phyloP scores from a whole-genome alignment of 2,797 vertebrate genomes.

The Megalops cyprinoides region DNA sequence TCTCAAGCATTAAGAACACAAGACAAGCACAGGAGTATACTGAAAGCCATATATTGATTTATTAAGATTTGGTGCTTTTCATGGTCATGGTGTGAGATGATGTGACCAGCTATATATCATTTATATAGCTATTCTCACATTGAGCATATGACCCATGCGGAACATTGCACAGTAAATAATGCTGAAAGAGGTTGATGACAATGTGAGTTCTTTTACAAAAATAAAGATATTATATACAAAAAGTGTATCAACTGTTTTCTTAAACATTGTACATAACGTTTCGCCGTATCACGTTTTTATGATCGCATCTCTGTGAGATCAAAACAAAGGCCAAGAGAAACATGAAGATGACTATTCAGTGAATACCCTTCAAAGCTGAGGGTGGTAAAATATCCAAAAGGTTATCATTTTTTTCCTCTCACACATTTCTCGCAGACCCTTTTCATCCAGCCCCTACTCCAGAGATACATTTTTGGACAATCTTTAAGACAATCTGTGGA shows the following conservation, averaged over 20 bases:
- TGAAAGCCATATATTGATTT: slow-evolving; percentile 60
- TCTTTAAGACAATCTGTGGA: slow-evolving; percentile 18
- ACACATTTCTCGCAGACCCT: not conserved
- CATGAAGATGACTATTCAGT: not conserved
- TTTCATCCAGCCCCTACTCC: not conserved
- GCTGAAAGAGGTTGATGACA: slow-evolving; percentile 51
- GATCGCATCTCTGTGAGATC: not conserved
- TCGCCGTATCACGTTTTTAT: slow-evolving; percentile 32
- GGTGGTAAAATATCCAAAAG: not conserved
- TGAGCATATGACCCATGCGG: slow-evolving; percentile 62
- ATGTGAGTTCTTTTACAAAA: slow-evolving; percentile 70
- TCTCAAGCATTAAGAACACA: slow-evolving; percentile 20
- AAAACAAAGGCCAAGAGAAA: not conserved
- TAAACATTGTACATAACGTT: slow-evolving; percentile 44
- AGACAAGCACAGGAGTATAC: slow-evolving; percentile 33
- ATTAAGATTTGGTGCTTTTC: slow-evolving; percentile 67
- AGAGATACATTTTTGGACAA: slow-evolving; percentile 7
- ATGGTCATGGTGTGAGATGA: slow-evolving; percentile 50
- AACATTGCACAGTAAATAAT: slow-evolving; percentile 61
- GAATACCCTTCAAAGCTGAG: too few species aligned
- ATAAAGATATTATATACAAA: slow-evolving; percentile 80
- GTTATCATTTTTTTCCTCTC: not conserved
- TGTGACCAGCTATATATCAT: slow-evolving; percentile 58
- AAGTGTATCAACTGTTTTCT: slow-evolving; percentile 41
- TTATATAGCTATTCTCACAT: slow-evolving; percentile 47